A percentile compares a stretch with the other conserved stretches of the same genome.
Evolutionary conservation across 1,140 invertebrate species (phyloP).

Genomic region (Zaprionus davidi): DNA sequence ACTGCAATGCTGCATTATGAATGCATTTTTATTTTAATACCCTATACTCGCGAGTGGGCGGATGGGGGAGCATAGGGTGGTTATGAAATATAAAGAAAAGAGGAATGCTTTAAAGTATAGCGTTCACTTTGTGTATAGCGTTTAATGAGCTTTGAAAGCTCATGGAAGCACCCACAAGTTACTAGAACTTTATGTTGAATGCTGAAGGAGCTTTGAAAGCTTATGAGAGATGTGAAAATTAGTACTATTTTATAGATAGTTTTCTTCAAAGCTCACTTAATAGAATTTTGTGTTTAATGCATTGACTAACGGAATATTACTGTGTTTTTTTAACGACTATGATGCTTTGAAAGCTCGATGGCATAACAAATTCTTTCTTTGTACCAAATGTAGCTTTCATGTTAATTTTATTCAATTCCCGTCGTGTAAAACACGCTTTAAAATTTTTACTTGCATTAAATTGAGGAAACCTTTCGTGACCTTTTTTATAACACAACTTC

Average conservation of each 20-base stretch:
- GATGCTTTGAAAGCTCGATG: background rate
- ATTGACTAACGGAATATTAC: too few species aligned
- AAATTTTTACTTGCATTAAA: background rate
- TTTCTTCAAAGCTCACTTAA: too few species aligned
- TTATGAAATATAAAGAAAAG: background rate
- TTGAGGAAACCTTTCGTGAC: background rate
- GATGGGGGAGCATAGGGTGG: background rate
- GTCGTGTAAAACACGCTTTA: background rate
- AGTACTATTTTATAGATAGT: too few species aligned
- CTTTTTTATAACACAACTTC: background rate
- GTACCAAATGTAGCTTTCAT: too few species aligned
- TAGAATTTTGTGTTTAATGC: too few species aligned
- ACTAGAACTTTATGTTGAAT: background rate
- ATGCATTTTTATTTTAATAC: slow-evolving; percentile 51
- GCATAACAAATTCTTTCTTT: too few species aligned
- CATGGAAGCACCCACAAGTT: background rate
- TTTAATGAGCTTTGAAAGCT: background rate
- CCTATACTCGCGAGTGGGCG: background rate
- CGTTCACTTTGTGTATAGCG: background rate
- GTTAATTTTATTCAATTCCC: too few species aligned
- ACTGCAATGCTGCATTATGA: slow-evolving; percentile 68
- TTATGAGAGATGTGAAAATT: background rate
- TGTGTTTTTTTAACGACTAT: too few species aligned
- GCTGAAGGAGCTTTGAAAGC: background rate
- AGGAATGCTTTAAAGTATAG: background rate